Base-by-base conservation (phyloP, 2,888 invertebrate genomes). In the Drosophila meridiana region DNA sequence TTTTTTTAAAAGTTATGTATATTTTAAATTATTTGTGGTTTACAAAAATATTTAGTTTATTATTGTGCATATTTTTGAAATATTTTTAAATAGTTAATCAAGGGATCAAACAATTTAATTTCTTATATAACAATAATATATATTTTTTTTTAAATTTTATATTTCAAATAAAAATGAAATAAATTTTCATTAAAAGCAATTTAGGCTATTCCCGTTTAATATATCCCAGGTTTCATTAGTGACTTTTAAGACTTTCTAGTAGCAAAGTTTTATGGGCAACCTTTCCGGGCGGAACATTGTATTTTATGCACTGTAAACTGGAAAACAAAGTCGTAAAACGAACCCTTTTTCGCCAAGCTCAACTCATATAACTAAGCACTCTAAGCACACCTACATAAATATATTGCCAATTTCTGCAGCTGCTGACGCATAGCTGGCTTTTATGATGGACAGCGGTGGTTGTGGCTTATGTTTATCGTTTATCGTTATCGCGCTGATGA, bases 271-370 rank as follows among this genome's bases (percentile, higher is more conserved):
- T 30, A 53, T 30, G 28, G 8, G 26, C 38, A 36, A 9, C 20
- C 34, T 47, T 58, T 34, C 14, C 38, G 3, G n/a, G 28, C 32
- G 11, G 20, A 40, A 58, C 56, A 52, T 40, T 73, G 56, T 61
- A 55, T 76, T 73, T 67, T 65, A 70, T 70, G 68, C 52, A 47
- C 65, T 78, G 53, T 66, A 48, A 78, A 69, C 52, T 80, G 56
- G 45, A 78, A 80, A 80, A 80, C 80, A 80, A 72, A 75, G 69
- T 78, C 80, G 62, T 80, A 80, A 80, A 80, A 71, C 30, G 47
- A 69, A 77, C 76, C 79, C 80, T 69, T 76, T 80, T 73, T 9
- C 40, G 26, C 53, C 43, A 50, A 63, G 43, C 64, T 20, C 20
- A 65, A 57, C 69, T 38, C 64, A 68, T 80, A 65, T 67, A 73